Percentiles rank a stretch among this genome's conserved stretches.
Evolutionary conservation across 2,888 invertebrate genomes (phyloP).

Genomic region (Xestia sexstrigata): DNA sequence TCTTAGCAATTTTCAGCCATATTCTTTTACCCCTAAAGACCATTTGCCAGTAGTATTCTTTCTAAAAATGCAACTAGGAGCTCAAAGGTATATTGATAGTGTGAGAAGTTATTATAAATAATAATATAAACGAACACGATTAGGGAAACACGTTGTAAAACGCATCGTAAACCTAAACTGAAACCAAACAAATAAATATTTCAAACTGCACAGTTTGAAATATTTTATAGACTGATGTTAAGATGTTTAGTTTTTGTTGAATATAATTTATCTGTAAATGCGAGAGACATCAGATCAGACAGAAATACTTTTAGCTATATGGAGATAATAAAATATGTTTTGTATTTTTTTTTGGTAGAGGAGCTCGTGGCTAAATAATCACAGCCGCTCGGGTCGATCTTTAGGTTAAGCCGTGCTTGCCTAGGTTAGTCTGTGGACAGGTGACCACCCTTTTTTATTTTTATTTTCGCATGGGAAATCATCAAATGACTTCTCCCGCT

Average conservation of each 20-base stretch:
- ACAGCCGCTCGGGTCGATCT: too few relatives aligned
- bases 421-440: too few relatives aligned
- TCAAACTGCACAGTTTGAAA: background rate
- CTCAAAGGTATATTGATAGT: conserved; percentile 16
- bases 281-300: background rate
- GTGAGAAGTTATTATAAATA: conserved; percentile 10
- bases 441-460: too few relatives aligned
- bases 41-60: background rate
- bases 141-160: conserved; percentile 19
- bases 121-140: conserved; percentile 29
- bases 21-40: background rate
- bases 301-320: background rate
- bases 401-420: too few relatives aligned
- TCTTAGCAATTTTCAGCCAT: background rate
- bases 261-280: background rate
- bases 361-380: too few relatives aligned
- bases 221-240: background rate
- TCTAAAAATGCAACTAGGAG: conserved; percentile 30
- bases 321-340: background rate
- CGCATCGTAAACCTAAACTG: conserved; percentile 7
- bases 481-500: too few relatives aligned
- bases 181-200: too few relatives aligned
- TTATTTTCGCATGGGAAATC: too few relatives aligned
- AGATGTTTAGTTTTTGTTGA: background rate
- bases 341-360: too few relatives aligned